A percentile compares a stretch with the other conserved stretches of the same genome.
Conservation (phyloP, 2,888 invertebrate species). For the Andrena fulva region DNA sequence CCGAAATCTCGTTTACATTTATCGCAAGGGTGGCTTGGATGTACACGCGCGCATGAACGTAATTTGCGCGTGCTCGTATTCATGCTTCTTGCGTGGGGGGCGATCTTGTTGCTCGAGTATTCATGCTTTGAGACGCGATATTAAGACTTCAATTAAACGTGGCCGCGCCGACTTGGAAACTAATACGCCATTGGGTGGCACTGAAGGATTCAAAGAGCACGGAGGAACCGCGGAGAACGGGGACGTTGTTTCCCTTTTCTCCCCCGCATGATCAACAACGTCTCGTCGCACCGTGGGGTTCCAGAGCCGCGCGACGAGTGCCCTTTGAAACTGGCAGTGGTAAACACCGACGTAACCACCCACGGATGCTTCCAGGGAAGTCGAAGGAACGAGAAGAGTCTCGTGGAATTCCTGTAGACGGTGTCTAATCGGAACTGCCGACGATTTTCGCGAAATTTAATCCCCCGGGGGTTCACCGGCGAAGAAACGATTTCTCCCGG, state of each 20-base stretch:
- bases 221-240: slow-evolving; percentile 17
- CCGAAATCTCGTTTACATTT: slow-evolving; percentile 65
- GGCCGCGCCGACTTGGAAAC: slow-evolving; percentile 65
- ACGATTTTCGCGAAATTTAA: slow-evolving; percentile 57
- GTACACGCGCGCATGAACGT: background rate
- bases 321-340: slow-evolving; percentile 11
- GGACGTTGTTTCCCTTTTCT: slow-evolving; percentile 29
- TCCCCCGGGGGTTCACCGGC: slow-evolving; percentile 21
- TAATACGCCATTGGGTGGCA: slow-evolving; percentile 71
- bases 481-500: background rate
- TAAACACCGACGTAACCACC: slow-evolving; percentile 3
- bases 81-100: slow-evolving; percentile 34
- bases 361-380: slow-evolving; percentile 10
- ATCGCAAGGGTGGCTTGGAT: slow-evolving; percentile 31
- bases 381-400: slow-evolving; percentile 19
- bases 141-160: slow-evolving; percentile 73
- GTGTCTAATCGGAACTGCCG: slow-evolving; percentile 17
- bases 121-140: slow-evolving; percentile 70
- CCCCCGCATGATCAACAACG: slow-evolving; percentile 29
- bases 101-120: slow-evolving; percentile 49
- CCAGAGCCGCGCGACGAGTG: slow-evolving; percentile 18
- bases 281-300: slow-evolving; percentile 19
- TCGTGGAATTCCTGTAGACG: slow-evolving; percentile 32
- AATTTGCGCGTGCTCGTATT: slow-evolving; percentile 27
- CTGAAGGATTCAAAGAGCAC: slow-evolving; percentile 61